Percentiles rank a stretch among this genome's conserved stretches.
Evolutionary conservation across 30 jellyfish, hydroid and myxozoan genomes (phyloP).

Genomic region (Cassiopea andromeda): DNA sequence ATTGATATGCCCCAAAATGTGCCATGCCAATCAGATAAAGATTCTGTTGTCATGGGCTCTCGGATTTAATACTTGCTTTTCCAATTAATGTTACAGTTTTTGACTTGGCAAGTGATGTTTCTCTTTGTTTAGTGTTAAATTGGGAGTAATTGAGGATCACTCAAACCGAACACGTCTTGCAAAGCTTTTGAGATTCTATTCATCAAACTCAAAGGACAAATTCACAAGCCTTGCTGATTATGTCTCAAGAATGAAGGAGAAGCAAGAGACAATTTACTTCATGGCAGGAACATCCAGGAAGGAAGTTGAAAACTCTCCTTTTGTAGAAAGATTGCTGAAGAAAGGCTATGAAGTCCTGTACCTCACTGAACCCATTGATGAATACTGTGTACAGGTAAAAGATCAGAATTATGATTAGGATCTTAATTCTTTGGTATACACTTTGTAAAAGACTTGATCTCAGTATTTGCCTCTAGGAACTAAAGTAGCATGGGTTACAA

Average conservation of each 20-base stretch:
- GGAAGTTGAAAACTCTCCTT: conserved; percentile 97
- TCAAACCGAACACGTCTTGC: conserved; percentile 98
- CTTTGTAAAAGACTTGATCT: no score
- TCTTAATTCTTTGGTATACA: no score
- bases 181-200: conserved; percentile 84
- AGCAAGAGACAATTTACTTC: conserved; percentile 95
- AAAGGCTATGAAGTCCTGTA: conserved; percentile 98
- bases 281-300: conserved; percentile 93
- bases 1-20: no score
- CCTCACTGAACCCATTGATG: conserved; percentile 98
- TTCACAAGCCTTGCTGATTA: conserved; percentile 96
- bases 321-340: conserved; percentile 91
- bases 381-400: conserved; percentile 86
- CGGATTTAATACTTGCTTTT: no score
- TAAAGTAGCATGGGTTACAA: no score
- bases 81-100: no score
- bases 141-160: conserved; percentile 98
- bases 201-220: conserved; percentile 87
- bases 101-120: no score
- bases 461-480: no score
- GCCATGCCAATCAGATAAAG: no score
- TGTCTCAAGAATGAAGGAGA: conserved; percentile 96
- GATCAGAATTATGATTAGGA: background rate
- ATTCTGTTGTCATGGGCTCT: no score
- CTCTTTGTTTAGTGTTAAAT: conserved; percentile 76